Percentiles rank a stretch among this genome's conserved stretches.
phyloP scores from a whole-genome alignment of 2,888 invertebrate species.

The Oscheius onirici region DNA sequence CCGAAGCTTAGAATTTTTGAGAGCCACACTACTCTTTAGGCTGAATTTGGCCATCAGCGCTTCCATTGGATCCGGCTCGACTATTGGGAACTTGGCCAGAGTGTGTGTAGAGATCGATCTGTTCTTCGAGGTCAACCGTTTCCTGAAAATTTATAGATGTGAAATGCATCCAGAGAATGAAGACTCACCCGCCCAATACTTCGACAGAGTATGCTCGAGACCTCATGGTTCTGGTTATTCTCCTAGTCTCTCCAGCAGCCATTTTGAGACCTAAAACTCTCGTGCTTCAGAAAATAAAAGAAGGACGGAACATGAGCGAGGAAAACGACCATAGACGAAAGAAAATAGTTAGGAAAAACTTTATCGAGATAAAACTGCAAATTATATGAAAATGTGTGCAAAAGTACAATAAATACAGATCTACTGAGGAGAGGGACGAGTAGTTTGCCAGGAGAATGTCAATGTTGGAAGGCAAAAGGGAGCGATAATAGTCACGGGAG shows the following conservation, averaged over 20 bases:
- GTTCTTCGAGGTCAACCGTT: background rate
- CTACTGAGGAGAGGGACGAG: background rate
- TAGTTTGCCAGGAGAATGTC: conserved; percentile 3
- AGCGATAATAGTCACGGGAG: background rate
- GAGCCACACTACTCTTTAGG: background rate
- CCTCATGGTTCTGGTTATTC: no score
- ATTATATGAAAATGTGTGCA: background rate
- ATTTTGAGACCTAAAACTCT: no score
- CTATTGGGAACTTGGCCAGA: background rate
- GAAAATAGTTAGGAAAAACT: background rate
- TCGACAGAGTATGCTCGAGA: background rate
- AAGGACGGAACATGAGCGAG: no score
- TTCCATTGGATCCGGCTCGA: background rate
- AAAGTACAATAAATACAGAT: background rate
- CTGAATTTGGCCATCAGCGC: background rate
- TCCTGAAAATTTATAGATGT: background rate
- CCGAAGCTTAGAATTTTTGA: background rate
- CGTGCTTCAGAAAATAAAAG: no score
- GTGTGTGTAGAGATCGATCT: background rate
- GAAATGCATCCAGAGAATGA: background rate
- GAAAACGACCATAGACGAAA: no score
- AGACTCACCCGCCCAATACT: background rate
- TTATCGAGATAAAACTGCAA: background rate
- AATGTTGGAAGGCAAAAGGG: background rate
- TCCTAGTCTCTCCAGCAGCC: no score